Conservation (phyloP, 1,140 invertebrate species). For the Carposina sasakii region DNA sequence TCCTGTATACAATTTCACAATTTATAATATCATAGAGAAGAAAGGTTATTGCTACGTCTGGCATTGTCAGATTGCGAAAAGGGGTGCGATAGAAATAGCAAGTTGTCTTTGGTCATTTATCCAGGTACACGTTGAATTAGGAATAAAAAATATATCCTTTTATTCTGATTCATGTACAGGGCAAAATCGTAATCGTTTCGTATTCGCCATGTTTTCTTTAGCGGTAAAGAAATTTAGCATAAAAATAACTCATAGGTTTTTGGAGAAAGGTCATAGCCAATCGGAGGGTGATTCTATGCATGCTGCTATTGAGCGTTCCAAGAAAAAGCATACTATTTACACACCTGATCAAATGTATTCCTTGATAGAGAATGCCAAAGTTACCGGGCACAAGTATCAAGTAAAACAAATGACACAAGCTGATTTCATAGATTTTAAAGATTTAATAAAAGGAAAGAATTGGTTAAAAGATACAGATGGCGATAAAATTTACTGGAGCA, state of each 20-base stretch:
- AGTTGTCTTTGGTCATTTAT: slow-evolving; percentile 25
- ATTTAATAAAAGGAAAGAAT: slow-evolving; percentile 4
- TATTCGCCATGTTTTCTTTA: slow-evolving; percentile 37
- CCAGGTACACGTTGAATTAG: slow-evolving; percentile 2
- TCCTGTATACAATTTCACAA: slow-evolving; percentile 29
- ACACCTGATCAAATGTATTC: slow-evolving; percentile 19
- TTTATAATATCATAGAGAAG: slow-evolving; percentile 15
- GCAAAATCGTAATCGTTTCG: slow-evolving; percentile 42
- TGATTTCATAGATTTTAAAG: slow-evolving; percentile 15
- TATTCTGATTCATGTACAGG: slow-evolving; percentile 44
- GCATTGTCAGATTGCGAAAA: slow-evolving; percentile 20
- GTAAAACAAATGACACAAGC: slow-evolving; percentile 14
- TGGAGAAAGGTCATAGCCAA: slow-evolving; percentile 37
- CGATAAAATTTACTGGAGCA: slow-evolving; percentile 4
- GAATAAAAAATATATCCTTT: slow-evolving; percentile 19
- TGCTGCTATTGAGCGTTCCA: slow-evolving; percentile 34
- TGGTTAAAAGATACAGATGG: slow-evolving; percentile 7
- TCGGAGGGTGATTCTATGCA: slow-evolving; percentile 40
- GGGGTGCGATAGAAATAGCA: slow-evolving; percentile 21
- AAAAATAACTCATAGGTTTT: slow-evolving; percentile 38
- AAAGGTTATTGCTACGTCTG: slow-evolving; percentile 27
- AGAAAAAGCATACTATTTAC: slow-evolving; percentile 25
- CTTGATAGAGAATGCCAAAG: slow-evolving; percentile 17
- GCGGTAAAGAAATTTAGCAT: slow-evolving; percentile 23
- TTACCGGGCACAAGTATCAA: slow-evolving; percentile 14